Conservation (phyloP, 2,797 vertebrate species). For the Sebastes matsubarae region DNA sequence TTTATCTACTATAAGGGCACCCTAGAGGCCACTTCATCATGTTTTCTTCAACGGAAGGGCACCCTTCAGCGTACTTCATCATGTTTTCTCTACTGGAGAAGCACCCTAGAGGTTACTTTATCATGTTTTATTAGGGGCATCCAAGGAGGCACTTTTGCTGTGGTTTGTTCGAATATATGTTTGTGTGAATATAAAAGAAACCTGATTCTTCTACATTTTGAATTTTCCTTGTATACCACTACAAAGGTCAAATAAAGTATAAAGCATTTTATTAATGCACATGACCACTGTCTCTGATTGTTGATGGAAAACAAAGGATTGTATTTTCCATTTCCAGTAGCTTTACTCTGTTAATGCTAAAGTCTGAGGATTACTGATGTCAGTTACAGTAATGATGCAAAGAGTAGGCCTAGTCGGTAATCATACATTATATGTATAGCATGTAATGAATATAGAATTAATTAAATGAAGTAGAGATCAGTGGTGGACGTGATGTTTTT, state of each 20-base stretch:
- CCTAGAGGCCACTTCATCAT: too few relatives aligned
- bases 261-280: conserved; percentile 10
- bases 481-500: background rate
- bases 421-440: conserved; percentile 23
- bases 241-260: background rate
- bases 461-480: conserved; percentile 38
- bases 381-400: background rate
- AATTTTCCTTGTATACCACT: background rate
- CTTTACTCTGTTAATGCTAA: conserved; percentile 24
- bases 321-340: conserved; percentile 18
- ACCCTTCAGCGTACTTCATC: too few relatives aligned
- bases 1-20: too few relatives aligned
- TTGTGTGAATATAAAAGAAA: background rate
- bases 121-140: too few relatives aligned
- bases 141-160: too few relatives aligned
- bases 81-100: fast-evolving
- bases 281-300: background rate
- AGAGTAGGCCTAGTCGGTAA: background rate
- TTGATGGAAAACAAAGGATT: conserved; percentile 43
- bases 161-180: background rate
- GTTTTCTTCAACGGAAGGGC: too few relatives aligned
- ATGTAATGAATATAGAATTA: conserved; percentile 31
- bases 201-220: background rate
- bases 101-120: too few relatives aligned
- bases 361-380: conserved; percentile 45